These are phyloP conservation scores for Aramus guarauna DNA, from an alignment of 2,113 vertebrate species.

Conservation along the genomic window DNA sequence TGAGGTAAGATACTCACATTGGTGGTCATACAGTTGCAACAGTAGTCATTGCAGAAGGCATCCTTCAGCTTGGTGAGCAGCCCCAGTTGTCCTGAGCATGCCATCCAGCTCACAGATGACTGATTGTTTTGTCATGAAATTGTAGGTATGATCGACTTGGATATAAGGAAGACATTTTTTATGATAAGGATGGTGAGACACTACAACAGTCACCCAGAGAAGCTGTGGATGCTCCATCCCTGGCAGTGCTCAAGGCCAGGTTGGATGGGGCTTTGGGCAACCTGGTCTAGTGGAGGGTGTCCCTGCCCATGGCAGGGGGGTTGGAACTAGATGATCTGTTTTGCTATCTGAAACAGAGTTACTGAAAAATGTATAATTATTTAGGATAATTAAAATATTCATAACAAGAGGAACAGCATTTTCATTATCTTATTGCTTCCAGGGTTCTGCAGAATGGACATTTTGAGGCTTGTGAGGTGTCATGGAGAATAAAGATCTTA, in stretches of 20 bases:
- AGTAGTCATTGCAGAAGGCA: neutral
- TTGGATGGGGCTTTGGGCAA: neutral
- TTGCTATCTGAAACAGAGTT: neutral
- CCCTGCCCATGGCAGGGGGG: neutral
- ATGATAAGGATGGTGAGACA: neutral
- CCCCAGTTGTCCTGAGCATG: no score
- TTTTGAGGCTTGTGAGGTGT: neutral
- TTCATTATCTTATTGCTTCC: neutral
- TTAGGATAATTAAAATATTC: neutral
- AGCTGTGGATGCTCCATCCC: neutral
- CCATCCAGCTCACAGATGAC: neutral
- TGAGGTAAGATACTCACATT: neutral
- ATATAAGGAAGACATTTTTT: neutral
- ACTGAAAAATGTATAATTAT: neutral
- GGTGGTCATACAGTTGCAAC: neutral
- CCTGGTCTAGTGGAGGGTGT: neutral
- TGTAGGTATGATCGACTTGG: neutral
- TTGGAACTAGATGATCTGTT: neutral
- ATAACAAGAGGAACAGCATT: neutral
- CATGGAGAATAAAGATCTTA: neutral
- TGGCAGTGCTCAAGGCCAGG: neutral
- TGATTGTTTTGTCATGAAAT: neutral
- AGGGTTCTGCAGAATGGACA: neutral
- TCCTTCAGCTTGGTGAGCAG: neutral
- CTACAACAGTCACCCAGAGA: no score